Percentiles rank a stretch among this genome's conserved stretches.
Conservation (phyloP, 1,140 invertebrate genomes). For the Batillaria attramentaria region DNA sequence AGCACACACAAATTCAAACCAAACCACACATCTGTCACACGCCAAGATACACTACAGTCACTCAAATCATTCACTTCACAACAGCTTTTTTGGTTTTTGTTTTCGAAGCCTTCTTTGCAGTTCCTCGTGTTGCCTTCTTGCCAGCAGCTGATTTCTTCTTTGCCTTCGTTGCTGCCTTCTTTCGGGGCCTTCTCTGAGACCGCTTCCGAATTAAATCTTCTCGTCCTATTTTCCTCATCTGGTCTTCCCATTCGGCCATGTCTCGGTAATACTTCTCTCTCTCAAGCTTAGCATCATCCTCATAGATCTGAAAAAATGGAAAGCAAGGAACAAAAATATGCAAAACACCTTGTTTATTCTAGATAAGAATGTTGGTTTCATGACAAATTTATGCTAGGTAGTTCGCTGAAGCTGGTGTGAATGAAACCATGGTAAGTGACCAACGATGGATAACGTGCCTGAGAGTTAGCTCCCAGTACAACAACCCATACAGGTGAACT, state of each 20-base stretch:
- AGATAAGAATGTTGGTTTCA: too few species aligned
- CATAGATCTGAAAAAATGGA: constrained; percentile 33
- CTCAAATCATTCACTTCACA: constrained; percentile 12
- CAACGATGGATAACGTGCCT: too few species aligned
- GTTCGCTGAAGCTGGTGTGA: too few species aligned
- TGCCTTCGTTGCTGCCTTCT: neutral
- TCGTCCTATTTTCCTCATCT: constrained; percentile 34
- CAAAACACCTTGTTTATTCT: too few species aligned
- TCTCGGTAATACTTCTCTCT: constrained; percentile 32
- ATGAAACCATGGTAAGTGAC: too few species aligned
- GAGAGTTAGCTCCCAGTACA: too few species aligned
- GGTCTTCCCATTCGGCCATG: constrained; percentile 34
- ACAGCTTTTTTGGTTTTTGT: neutral
- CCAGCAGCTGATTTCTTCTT: constrained; percentile 1
- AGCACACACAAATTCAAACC: neutral
- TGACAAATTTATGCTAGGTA: too few species aligned
- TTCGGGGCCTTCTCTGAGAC: constrained; percentile 16
- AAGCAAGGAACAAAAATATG: neutral
- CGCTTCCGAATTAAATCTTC: constrained; percentile 31
- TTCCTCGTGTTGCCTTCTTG: constrained; percentile 18
- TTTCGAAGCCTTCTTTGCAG: neutral
- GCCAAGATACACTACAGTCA: constrained; percentile 9
- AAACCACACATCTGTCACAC: constrained; percentile 11
- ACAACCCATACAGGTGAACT: too few species aligned
- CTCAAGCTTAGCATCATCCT: constrained; percentile 26